Evolutionary conservation across 2,888 invertebrate species (phyloP), one percentile per base, ranked within the genome.

Genomic region (Pandemis heparana): DNA sequence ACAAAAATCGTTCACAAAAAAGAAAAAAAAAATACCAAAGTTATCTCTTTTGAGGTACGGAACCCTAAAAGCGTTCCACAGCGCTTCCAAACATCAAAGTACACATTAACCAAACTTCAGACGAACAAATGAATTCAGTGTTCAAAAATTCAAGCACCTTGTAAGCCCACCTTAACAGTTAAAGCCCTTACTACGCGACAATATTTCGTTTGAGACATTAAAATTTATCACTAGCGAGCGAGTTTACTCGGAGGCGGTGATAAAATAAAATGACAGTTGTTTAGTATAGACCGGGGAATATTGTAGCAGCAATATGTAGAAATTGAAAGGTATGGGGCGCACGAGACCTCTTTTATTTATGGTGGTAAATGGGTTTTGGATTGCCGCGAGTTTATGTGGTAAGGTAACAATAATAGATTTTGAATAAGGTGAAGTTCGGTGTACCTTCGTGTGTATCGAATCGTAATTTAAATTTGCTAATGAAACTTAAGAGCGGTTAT

Each of bases 211-310:
- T 79, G 82, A 79, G 83, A 85, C 94, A 94, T 94, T 94, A 94
- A 94, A 94, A 94, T 94, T 94, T 92, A 94, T 93, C 89, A 89
- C 91, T 85, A 87, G 85, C 23, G 23, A 85, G 87, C 82, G 90
- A 91, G 88, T 92, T 91, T 92, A 92, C 92, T 88, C 85, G 87
- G 84, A 92, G 91, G 90, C 89, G 92, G 94, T 90, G 90, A 93
- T 94, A 94, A 94, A 94, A 94, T 93, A 94, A 93, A 93, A 94
- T 92, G 94, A 93, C 94, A 93, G 92, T 94, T 94, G 94, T 94
- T 94, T 94, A 94, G 92, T 91, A 89, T 83, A 87, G 91, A 84
- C 90, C 79, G 88, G 92, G 94, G 94, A 91, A 89, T 90, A 89
- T 89, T 85, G 86, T 82, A 83, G 85, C 85, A 85, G 75, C 74